These are phyloP conservation scores for Cephalopholis sonnerati DNA, from an alignment of 2,113 vertebrate genomes.

Conservation along the genomic window DNA sequence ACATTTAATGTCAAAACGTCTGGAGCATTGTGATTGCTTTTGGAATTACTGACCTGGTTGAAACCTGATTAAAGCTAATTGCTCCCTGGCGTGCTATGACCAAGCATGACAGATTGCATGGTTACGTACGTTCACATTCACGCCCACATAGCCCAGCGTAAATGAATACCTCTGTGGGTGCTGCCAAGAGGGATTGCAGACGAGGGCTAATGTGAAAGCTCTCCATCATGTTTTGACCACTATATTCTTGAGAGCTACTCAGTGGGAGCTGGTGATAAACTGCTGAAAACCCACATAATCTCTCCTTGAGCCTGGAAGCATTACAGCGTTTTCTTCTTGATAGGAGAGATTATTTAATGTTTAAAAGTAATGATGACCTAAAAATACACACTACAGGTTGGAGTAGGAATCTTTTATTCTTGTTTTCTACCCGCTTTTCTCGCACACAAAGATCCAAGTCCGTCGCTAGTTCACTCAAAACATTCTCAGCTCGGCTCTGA, in stretches of 20 bases:
- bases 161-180: constrained; percentile 59
- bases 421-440: background rate
- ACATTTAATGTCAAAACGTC: constrained; percentile 52
- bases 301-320: constrained; percentile 1
- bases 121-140: constrained; percentile 46
- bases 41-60: constrained; percentile 64
- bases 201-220: constrained; percentile 61
- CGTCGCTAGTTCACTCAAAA: background rate
- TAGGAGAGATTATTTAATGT: constrained; percentile 21
- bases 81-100: constrained; percentile 61
- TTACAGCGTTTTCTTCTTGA: background rate
- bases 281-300: constrained; percentile 37
- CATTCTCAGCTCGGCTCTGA: constrained; percentile 2
- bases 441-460: background rate
- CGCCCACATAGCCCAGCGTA: constrained; percentile 27
- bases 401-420: background rate
- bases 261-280: constrained; percentile 43
- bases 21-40: constrained; percentile 63
- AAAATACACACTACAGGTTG: background rate
- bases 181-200: constrained; percentile 52
- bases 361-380: constrained; percentile 19
- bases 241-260: constrained; percentile 48
- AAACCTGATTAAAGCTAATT: constrained; percentile 76
- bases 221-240: constrained; percentile 71
- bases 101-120: constrained; percentile 63